Evolutionary conservation across 2,888 invertebrate species (phyloP), one percentile per base, ranked within the genome.

Genomic region (Nipponacmea schrenckii): DNA sequence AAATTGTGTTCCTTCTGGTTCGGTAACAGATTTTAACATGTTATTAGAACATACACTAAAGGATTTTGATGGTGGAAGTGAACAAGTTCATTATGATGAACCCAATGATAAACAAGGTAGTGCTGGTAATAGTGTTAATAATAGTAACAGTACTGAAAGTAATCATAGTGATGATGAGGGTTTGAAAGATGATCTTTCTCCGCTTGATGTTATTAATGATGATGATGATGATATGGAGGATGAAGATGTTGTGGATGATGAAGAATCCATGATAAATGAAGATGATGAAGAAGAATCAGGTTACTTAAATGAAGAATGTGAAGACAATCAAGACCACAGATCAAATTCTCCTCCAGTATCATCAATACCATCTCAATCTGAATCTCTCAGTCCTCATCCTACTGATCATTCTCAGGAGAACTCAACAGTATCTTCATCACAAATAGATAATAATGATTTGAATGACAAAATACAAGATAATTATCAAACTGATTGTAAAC

Each of bases 1-100:
- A 1, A 83, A 81, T 70, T 88, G 88, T 77, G 83, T 87, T 67
- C 85, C 86, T 0, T 72, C 83, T 2, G 84, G 84, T 31, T 78
- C 85, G 67, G 81, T 79, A 46, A 79, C 85, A n/a, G 86, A 86
- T 70, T 83, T 79, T 68, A 81, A 79, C 65, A 77, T 78, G 45
- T 71, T 84, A 45, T 79, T 84, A 56, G 80, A 81, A 65, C 80
- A 79, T 73, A 83, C 81, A 44, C 64, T 75, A 20, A 56, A 56
- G 24, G 56, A 56, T 24, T 56, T 20, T 24, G 56, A 56, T 56
- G 12, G 12, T 56, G 20, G 20, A 14, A 56, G 20, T 56, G 56
- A 24, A 20, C 20, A 56, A 10, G 24, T 24, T 20, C 20, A 24
- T 24, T 24, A 10, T 24, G 56, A 56, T 24, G 56, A 56, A 12